phyloP scores from a whole-genome alignment of 1,140 invertebrate species.

The Ylistrum balloti region DNA sequence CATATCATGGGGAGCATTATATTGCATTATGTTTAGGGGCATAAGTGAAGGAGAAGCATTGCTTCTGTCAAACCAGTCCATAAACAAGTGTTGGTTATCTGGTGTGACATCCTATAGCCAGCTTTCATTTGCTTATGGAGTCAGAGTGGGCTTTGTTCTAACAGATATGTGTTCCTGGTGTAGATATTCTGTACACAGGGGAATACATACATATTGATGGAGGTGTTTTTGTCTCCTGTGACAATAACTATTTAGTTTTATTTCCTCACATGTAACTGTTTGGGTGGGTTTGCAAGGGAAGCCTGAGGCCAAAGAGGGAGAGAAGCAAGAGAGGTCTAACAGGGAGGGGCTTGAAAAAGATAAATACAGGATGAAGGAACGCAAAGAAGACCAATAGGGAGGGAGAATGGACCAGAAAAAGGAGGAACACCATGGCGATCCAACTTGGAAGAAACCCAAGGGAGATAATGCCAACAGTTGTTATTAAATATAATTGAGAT shows the following conservation, averaged over 20 bases:
- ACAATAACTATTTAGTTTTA: not conserved
- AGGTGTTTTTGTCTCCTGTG: not conserved
- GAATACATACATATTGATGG: not conserved
- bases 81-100: constrained; percentile 1
- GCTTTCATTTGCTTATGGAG: not conserved
- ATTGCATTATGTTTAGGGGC: not conserved
- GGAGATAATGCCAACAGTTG: no score
- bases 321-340: no score
- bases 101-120: not conserved
- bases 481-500: no score
- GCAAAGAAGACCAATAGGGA: no score
- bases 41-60: constrained; percentile 7
- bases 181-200: not conserved
- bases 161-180: not conserved
- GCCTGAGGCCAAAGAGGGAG: no score
- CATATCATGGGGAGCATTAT: not conserved
- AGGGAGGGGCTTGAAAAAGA: no score
- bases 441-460: no score
- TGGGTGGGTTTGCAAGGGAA: no score
- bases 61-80: not conserved
- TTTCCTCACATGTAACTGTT: no score
- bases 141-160: constrained; percentile 1
- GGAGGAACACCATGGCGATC: no score
- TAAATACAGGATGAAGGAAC: no score
- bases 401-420: no score